Conservation (phyloP, 1,140 invertebrate species). For the Conus ventricosus region DNA sequence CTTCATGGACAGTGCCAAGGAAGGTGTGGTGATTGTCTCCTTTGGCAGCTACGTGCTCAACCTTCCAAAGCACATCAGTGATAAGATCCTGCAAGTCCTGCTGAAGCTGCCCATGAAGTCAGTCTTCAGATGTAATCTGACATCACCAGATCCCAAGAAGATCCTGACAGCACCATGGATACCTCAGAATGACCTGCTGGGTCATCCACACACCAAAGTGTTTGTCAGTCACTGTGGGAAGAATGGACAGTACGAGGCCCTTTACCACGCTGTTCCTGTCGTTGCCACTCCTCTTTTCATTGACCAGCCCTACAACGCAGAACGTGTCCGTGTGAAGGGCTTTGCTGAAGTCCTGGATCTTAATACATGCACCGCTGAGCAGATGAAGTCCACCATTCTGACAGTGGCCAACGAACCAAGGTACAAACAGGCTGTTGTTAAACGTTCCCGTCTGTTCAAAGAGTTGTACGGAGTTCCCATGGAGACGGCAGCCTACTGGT, state of each 20-base stretch:
- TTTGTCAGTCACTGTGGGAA: conserved; percentile 86
- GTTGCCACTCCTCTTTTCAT: conserved; percentile 83
- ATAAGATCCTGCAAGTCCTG: conserved; percentile 38
- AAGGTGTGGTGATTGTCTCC: conserved; percentile 49
- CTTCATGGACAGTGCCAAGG: conserved; percentile 38
- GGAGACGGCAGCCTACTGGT: conserved; percentile 46
- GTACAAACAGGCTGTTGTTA: conserved; percentile 49
- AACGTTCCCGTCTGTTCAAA: conserved; percentile 47
- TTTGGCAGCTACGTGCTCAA: conserved; percentile 43
- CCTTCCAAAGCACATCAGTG: conserved; percentile 20
- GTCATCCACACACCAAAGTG: conserved; percentile 69
- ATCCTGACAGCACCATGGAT: conserved; percentile 42
- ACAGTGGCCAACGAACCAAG: conserved; percentile 38
- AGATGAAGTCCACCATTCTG: conserved; percentile 57
- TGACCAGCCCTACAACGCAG: conserved; percentile 79
- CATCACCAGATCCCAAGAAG: conserved; percentile 34
- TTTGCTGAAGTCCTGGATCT: conserved; percentile 67
- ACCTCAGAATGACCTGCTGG: conserved; percentile 46
- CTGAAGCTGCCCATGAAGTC: conserved; percentile 29
- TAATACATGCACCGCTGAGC: conserved; percentile 55
- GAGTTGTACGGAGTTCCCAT: conserved; percentile 31
- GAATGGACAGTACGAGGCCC: conserved; percentile 84
- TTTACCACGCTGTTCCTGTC: conserved; percentile 84
- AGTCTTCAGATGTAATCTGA: conserved; percentile 34
- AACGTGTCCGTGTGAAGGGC: conserved; percentile 63